These are phyloP conservation scores for Amyelois transitella DNA, from an alignment of 1,140 invertebrate species.

Conservation along the genomic window DNA sequence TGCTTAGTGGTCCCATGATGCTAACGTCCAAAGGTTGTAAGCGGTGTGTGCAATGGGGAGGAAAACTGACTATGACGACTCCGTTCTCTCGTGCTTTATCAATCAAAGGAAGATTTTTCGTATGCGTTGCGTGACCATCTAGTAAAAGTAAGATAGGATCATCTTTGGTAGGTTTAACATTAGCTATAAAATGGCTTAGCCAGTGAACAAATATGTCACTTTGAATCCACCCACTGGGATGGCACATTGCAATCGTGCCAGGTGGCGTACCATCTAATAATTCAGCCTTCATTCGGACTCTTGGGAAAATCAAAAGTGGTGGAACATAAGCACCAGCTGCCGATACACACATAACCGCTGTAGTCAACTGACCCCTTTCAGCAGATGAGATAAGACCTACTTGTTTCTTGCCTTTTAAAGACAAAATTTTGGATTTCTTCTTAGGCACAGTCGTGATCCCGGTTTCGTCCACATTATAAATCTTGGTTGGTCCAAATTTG, in stretches of 20 bases:
- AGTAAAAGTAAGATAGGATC: conserved; percentile 17
- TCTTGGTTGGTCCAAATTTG: no score
- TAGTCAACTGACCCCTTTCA: background rate
- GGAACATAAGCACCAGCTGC: conserved; percentile 1
- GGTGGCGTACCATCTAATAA: conserved; percentile 28
- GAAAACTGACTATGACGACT: no score
- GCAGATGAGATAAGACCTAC: background rate
- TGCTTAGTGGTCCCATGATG: background rate
- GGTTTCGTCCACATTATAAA: no score
- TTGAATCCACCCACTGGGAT: conserved; percentile 31
- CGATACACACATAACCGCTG: conserved; percentile 1
- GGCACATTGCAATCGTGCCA: conserved; percentile 20
- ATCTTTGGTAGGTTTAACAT: conserved; percentile 19
- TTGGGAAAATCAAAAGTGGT: background rate
- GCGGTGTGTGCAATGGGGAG: background rate
- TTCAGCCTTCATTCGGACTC: conserved; percentile 24
- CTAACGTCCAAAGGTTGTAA: background rate
- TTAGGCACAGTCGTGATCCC: background rate
- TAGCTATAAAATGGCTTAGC: conserved; percentile 23
- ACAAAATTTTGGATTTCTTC: no score
- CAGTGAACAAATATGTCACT: conserved; percentile 28
- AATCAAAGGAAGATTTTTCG: no score
- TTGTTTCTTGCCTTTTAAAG: conserved; percentile 4
- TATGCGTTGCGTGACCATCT: conserved; percentile 5
- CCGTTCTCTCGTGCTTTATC: no score